These are phyloP conservation scores for Varanus salvator DNA, from an alignment of 2,113 vertebrate species.

Conservation along the genomic window DNA sequence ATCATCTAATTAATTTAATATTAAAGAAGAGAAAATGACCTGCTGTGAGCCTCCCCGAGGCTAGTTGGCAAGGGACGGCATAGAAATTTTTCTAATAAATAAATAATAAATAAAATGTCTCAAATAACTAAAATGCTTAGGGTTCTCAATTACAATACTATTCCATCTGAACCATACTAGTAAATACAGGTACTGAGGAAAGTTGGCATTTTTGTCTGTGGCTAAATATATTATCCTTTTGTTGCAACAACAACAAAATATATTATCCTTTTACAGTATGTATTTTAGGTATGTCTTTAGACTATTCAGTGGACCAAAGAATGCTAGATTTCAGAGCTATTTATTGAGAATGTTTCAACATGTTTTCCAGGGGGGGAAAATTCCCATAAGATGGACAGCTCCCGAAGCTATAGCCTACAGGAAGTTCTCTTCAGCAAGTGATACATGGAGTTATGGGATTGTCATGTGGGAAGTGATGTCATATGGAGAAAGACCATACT, in stretches of 20 bases:
- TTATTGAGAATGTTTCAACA: neutral
- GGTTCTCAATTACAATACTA: conserved; percentile 49
- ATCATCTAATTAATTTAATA: conserved; percentile 55
- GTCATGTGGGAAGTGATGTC: conserved; percentile 99
- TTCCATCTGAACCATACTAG: conserved; percentile 35
- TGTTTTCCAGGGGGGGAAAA: conserved; percentile 91
- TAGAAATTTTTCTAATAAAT: too few relatives aligned
- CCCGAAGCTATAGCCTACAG: conserved; percentile 95
- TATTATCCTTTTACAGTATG: too few relatives aligned
- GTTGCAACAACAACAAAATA: too few relatives aligned
- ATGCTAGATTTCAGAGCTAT: neutral
- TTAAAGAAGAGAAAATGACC: conserved; percentile 68
- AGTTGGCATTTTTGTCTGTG: conserved; percentile 32
- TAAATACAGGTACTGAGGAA: conserved; percentile 33
- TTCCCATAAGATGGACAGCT: conserved; percentile 95
- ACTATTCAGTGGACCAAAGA: neutral
- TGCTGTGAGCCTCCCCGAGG: too few relatives aligned
- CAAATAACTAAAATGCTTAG: conserved; percentile 59
- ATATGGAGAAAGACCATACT: conserved; percentile 94
- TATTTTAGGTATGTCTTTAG: conserved; percentile 26
- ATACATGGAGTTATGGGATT: conserved; percentile 96
- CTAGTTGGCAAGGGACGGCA: too few relatives aligned
- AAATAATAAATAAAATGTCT: too few relatives aligned
- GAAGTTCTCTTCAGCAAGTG: conserved; percentile 94
- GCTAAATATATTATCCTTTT: neutral